Evolutionary conservation across 2,797 vertebrate species (phyloP).

Genomic region (Enteromius trimaculatus): DNA sequence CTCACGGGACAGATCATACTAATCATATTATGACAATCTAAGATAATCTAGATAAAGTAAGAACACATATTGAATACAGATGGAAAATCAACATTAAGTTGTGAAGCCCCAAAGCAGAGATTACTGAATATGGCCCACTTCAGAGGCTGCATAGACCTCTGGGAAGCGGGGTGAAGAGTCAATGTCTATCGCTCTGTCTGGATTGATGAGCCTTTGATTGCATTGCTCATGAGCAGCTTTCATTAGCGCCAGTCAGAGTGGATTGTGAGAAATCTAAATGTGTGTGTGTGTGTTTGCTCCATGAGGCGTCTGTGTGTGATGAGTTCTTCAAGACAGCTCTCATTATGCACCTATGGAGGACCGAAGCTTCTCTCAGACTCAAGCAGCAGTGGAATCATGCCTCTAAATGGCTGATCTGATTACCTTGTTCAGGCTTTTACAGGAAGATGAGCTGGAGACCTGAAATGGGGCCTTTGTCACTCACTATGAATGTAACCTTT

Average conservation of each 20-base stretch:
- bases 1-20: background rate
- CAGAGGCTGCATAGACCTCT: constrained; percentile 34
- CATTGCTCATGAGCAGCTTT: constrained; percentile 78
- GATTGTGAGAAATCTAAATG: constrained; percentile 64
- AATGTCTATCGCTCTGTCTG: constrained; percentile 55
- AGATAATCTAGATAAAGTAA: background rate
- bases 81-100: background rate
- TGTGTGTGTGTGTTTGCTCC: constrained; percentile 37
- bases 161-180: constrained; percentile 42
- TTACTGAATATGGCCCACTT: constrained; percentile 1
- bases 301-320: constrained; percentile 51
- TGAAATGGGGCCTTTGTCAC: constrained; percentile 62
- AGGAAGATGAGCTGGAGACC: constrained; percentile 41
- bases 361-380: constrained; percentile 52
- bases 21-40: background rate
- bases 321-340: constrained; percentile 72
- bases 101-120: constrained; percentile 18
- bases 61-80: background rate
- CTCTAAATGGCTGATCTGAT: constrained; percentile 65
- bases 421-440: constrained; percentile 47
- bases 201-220: constrained; percentile 83
- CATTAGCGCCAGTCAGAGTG: constrained; percentile 77
- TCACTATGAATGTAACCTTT: constrained; percentile 63
- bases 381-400: constrained; percentile 58
- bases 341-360: constrained; percentile 67